A percentile compares a stretch with the other conserved stretches of the same genome.
Conservation (phyloP, 1,140 invertebrate genomes). For the Eulimnadia texana region DNA sequence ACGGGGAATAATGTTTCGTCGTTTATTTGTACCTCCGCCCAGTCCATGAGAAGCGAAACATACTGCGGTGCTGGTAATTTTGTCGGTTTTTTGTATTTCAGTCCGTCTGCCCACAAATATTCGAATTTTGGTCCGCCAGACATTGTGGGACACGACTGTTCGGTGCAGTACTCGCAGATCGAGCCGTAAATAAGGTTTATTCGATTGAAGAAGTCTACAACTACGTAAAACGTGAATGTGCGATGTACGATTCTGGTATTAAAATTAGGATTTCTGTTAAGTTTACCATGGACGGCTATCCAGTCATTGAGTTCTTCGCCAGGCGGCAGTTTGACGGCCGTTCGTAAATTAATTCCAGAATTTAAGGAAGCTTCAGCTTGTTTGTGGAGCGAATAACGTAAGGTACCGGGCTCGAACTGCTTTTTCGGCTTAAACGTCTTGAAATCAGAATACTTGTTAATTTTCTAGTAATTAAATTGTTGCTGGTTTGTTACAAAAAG, state of each 20-base stretch:
- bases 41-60: slow-evolving; percentile 79
- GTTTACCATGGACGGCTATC: slow-evolving; percentile 85
- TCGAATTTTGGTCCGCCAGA: slow-evolving; percentile 76
- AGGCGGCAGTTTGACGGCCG: slow-evolving; percentile 67
- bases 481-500: neutral
- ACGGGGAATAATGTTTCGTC: slow-evolving; percentile 75
- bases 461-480: no score
- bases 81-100: slow-evolving; percentile 75
- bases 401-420: slow-evolving; percentile 74
- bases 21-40: slow-evolving; percentile 87
- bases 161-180: slow-evolving; percentile 73
- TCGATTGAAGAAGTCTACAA: slow-evolving; percentile 92
- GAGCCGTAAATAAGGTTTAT: slow-evolving; percentile 89
- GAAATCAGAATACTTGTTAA: slow-evolving; percentile 20
- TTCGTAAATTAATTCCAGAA: slow-evolving; percentile 80
- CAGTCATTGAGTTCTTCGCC: slow-evolving; percentile 85
- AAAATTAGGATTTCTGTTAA: neutral
- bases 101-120: slow-evolving; percentile 84
- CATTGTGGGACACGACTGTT: slow-evolving; percentile 79
- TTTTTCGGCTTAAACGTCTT: slow-evolving; percentile 80
- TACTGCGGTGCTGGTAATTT: slow-evolving; percentile 75
- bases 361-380: slow-evolving; percentile 84
- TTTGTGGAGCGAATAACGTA: slow-evolving; percentile 83
- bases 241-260: neutral
- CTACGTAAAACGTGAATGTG: slow-evolving; percentile 32